Percentiles rank a stretch among this genome's conserved stretches.
Evolutionary conservation across 2,888 invertebrate species (phyloP).

Genomic region (Orthosia gothica): DNA sequence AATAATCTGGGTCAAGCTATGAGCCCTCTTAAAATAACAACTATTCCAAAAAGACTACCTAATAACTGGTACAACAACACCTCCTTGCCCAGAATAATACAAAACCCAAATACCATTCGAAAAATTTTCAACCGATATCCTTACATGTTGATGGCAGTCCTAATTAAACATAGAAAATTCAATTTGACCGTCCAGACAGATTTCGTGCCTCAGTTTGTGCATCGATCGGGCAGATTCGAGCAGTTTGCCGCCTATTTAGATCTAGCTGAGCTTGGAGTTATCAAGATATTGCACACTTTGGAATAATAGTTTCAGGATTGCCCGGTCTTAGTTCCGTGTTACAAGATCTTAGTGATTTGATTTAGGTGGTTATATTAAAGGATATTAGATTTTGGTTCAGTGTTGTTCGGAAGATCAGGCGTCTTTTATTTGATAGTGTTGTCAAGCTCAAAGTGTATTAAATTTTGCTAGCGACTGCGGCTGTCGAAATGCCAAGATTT

Average conservation of each 20-base stretch:
- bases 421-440: no score
- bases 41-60: no score
- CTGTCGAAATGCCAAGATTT: no score
- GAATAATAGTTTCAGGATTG: constrained; percentile 50
- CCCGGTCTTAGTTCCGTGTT: constrained; percentile 26
- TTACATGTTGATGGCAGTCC: constrained; percentile 45
- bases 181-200: constrained; percentile 46
- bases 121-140: constrained; percentile 7
- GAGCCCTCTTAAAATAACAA: no score
- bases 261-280: constrained; percentile 41
- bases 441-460: no score
- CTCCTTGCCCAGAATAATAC: neutral
- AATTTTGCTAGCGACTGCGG: no score
- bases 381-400: constrained; percentile 19
- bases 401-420: no score
- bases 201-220: constrained; percentile 56
- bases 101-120: neutral
- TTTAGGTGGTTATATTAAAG: constrained; percentile 13
- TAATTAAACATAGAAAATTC: constrained; percentile 55
- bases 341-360: constrained; percentile 35
- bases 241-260: constrained; percentile 36
- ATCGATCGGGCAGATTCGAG: constrained; percentile 18
- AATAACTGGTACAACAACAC: neutral
- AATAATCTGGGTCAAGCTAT: neutral
- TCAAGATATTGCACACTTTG: constrained; percentile 59